Percentiles rank a stretch among this genome's conserved stretches.
Evolutionary conservation across 2,113 vertebrate genomes (phyloP).

Genomic region (Ancistrus triradiatus): DNA sequence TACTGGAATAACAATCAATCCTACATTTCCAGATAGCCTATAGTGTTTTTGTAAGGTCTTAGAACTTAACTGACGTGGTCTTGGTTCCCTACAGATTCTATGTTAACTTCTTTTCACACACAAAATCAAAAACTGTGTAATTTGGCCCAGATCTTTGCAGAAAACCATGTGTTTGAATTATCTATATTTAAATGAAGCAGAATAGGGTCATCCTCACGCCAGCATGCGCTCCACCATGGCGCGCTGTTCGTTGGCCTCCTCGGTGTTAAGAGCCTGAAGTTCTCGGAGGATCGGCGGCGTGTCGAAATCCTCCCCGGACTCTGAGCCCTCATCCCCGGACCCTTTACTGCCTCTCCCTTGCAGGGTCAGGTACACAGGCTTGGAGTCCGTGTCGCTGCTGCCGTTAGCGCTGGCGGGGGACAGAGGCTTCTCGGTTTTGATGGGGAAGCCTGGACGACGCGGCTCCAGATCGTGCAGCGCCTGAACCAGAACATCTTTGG

Average conservation of each 20-base stretch:
- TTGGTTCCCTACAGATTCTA: too few relatives aligned
- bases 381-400: constrained; percentile 74
- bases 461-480: constrained; percentile 91
- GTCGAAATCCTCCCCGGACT: constrained; percentile 95
- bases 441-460: constrained; percentile 72
- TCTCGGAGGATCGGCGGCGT: constrained; percentile 93
- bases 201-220: constrained; percentile 70
- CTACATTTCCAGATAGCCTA: too few relatives aligned
- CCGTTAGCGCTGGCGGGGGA: constrained; percentile 72
- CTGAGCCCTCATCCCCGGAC: constrained; percentile 92
- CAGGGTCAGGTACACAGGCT: constrained; percentile 82
- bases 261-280: constrained; percentile 91
- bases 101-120: too few relatives aligned
- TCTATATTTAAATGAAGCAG: background rate
- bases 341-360: constrained; percentile 78
- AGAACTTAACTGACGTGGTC: too few relatives aligned
- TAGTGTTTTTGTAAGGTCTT: too few relatives aligned
- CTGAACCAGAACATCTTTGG: constrained; percentile 83
- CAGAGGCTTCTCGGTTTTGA: constrained; percentile 84
- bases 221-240: constrained; percentile 93
- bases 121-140: too few relatives aligned
- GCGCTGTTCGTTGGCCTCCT: constrained; percentile 91
- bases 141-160: too few relatives aligned
- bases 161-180: too few relatives aligned
- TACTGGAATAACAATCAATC: too few relatives aligned